phyloP scores from a whole-genome alignment of 2,888 invertebrate species.

The Pandemis cinnamomeana region DNA sequence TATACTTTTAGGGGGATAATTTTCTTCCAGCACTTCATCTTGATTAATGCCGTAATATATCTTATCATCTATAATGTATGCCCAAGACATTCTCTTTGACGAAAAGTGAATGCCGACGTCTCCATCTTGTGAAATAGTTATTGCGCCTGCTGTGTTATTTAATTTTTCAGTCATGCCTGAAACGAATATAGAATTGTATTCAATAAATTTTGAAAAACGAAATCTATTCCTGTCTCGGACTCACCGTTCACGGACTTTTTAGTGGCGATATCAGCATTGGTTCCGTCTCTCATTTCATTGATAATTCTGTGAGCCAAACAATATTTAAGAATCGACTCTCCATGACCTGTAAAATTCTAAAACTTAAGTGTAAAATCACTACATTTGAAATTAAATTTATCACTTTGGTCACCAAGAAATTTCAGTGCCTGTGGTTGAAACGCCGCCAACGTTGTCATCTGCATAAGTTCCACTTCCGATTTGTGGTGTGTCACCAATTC shows the following conservation, averaged over 20 bases:
- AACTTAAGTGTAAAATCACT: neutral
- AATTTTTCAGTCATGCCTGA: constrained; percentile 87
- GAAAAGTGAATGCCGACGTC: constrained; percentile 88
- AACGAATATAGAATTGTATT: neutral
- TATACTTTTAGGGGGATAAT: constrained; percentile 14
- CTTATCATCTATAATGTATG: constrained; percentile 80
- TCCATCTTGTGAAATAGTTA: constrained; percentile 87
- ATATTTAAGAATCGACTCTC: constrained; percentile 91
- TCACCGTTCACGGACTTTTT: constrained; percentile 81
- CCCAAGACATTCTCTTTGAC: constrained; percentile 89
- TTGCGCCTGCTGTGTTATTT: constrained; percentile 90
- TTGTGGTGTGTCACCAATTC: constrained; percentile 91
- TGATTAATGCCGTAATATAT: constrained; percentile 86
- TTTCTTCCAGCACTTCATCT: constrained; percentile 70
- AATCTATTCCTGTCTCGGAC: neutral
- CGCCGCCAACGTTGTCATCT: constrained; percentile 88
- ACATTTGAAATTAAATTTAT: neutral
- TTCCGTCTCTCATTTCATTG: constrained; percentile 84
- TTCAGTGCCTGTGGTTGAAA: constrained; percentile 88
- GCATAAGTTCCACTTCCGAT: constrained; percentile 91
- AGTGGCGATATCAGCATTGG: constrained; percentile 86
- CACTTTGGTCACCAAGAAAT: neutral
- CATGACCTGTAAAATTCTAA: constrained; percentile 85
- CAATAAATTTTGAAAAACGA: neutral
- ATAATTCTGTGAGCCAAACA: constrained; percentile 90